Evolutionary conservation across 2,888 invertebrate species (phyloP).

Genomic region (Galeopsomyia nigrocyanea): DNA sequence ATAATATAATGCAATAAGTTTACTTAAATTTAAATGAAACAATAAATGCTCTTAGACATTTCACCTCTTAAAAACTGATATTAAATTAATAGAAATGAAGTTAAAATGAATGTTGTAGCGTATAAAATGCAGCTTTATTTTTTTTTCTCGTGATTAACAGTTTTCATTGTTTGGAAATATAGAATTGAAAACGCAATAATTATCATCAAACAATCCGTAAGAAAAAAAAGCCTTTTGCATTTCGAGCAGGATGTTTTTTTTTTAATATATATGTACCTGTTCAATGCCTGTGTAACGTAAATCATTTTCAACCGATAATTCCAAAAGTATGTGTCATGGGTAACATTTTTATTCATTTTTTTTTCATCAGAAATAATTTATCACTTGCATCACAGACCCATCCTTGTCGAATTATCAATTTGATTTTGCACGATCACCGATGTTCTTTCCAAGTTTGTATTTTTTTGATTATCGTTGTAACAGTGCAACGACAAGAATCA

Average conservation of each 20-base stretch:
- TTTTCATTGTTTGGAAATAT: constrained; percentile 10
- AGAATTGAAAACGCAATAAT: constrained; percentile 26
- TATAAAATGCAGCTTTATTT: constrained; percentile 19
- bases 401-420: constrained; percentile 17
- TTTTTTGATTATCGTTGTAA: constrained; percentile 14
- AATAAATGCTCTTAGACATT: constrained; percentile 10
- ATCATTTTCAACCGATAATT: too few species aligned
- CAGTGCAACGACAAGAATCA: constrained; percentile 24
- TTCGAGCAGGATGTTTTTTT: too few species aligned
- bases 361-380: not conserved
- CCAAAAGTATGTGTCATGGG: too few species aligned
- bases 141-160: constrained; percentile 8
- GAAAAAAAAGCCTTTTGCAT: too few species aligned
- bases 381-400: not conserved
- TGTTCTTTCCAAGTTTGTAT: constrained; percentile 7
- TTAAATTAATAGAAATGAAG: constrained; percentile 12
- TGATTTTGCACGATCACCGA: not conserved
- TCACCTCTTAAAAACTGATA: constrained; percentile 6
- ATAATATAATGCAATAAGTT: constrained; percentile 50
- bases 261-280: too few species aligned
- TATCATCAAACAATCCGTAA: too few species aligned
- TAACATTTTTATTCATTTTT: too few species aligned
- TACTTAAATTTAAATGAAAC: constrained; percentile 36
- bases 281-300: too few species aligned
- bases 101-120: constrained; percentile 7